These are phyloP conservation scores for Acomys russatus DNA, from an alignment of 2,797 vertebrate species.

Conservation along the genomic window DNA sequence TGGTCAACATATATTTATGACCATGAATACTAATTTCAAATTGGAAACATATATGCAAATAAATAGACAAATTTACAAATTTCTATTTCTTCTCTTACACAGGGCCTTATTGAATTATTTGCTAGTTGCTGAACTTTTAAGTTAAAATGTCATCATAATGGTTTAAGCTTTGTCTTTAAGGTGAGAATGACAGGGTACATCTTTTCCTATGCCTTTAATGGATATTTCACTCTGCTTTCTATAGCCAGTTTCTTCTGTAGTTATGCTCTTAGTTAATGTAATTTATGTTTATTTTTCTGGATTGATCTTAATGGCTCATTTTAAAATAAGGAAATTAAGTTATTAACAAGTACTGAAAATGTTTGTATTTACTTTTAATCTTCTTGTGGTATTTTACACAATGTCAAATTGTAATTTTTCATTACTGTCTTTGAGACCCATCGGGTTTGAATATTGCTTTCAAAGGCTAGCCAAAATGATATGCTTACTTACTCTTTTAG, in stretches of 20 bases:
- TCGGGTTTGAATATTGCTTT: background rate
- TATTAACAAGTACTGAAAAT: slow-evolving; percentile 5
- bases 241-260: background rate
- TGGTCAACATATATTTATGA: background rate
- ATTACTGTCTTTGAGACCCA: background rate
- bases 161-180: background rate
- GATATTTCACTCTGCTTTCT: background rate
- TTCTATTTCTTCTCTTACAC: background rate
- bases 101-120: background rate
- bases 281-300: background rate
- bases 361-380: slow-evolving; percentile 41
- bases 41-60: background rate
- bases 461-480: background rate
- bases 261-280: background rate
- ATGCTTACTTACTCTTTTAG: background rate
- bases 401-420: background rate
- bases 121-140: background rate
- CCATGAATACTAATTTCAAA: slow-evolving; percentile 7
- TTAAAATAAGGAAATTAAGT: background rate
- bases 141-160: background rate
- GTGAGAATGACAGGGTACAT: background rate
- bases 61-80: background rate
- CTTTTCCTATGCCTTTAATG: background rate
- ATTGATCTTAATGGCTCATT: background rate
- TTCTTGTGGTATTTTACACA: background rate